phyloP scores from a whole-genome alignment of 2,113 vertebrate species.

The Chlamydotis undulata region DNA sequence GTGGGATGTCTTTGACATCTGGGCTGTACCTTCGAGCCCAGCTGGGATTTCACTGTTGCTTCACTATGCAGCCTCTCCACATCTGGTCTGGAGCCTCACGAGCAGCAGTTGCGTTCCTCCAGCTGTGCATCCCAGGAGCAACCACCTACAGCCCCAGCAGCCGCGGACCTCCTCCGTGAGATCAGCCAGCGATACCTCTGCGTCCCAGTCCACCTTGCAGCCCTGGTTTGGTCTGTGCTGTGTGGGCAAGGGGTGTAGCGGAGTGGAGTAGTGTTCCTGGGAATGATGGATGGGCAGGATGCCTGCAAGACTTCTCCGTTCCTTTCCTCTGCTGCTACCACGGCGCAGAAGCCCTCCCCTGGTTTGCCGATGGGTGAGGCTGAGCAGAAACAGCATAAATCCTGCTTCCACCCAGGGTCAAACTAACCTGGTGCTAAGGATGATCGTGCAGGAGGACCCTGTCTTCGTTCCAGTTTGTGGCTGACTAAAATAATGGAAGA shows the following conservation, averaged over 20 bases:
- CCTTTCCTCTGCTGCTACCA: neutral
- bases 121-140: neutral
- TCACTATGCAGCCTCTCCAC: rapidly evolving
- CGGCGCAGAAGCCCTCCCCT: neutral
- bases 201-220: neutral
- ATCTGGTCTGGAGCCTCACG: neutral
- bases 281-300: neutral
- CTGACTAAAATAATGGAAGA: neutral
- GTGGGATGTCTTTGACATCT: neutral
- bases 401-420: neutral
- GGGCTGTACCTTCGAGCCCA: neutral
- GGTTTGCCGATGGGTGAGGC: neutral
- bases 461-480: neutral
- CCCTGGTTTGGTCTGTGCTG: neutral
- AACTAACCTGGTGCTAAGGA: neutral
- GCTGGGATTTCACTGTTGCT: neutral
- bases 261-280: neutral
- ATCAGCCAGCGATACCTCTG: neutral
- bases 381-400: neutral
- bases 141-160: neutral
- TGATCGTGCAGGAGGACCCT: neutral
- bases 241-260: neutral
- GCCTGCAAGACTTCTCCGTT: neutral
- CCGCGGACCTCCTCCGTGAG: rapidly evolving
- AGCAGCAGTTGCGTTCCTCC: rapidly evolving